phyloP scores from a whole-genome alignment of 2,113 vertebrate genomes.

The Scolopax mira region DNA sequence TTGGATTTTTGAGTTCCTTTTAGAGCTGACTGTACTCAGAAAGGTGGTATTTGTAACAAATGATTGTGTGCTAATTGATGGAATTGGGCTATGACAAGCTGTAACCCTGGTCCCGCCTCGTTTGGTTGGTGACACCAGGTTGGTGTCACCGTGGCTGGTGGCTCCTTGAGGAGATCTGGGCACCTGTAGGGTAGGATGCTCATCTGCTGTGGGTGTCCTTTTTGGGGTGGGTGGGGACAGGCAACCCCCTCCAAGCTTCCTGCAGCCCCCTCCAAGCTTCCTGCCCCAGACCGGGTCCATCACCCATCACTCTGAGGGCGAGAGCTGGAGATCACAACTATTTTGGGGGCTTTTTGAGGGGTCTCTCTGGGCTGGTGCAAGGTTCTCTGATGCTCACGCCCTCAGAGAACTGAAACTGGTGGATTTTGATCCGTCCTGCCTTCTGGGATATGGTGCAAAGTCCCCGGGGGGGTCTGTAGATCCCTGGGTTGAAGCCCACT shows the following conservation, averaged over 20 bases:
- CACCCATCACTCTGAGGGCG: rapidly evolving
- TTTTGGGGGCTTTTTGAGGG: neutral
- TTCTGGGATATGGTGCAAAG: rapidly evolving
- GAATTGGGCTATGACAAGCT: neutral
- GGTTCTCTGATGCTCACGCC: too few species aligned
- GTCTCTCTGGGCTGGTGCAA: neutral
- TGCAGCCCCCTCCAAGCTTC: neutral
- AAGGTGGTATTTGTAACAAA: neutral
- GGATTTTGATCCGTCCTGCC: neutral
- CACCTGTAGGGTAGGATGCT: neutral
- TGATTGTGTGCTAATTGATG: rapidly evolving
- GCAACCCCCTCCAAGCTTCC: too few species aligned
- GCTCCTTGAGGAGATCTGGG: neutral
- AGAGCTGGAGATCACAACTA: neutral
- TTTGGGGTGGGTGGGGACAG: neutral
- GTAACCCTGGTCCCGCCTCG: rapidly evolving
- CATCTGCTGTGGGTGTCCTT: neutral
- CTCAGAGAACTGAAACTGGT: neutral
- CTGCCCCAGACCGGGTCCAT: rapidly evolving
- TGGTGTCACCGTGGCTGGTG: rapidly evolving
- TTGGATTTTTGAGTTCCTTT: too few species aligned
- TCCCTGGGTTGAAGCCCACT: rapidly evolving
- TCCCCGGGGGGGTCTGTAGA: neutral
- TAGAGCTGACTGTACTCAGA: rapidly evolving
- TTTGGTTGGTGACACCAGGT: neutral